phyloP scores from a whole-genome alignment of 2,113 vertebrate species.

The Mola mola region DNA sequence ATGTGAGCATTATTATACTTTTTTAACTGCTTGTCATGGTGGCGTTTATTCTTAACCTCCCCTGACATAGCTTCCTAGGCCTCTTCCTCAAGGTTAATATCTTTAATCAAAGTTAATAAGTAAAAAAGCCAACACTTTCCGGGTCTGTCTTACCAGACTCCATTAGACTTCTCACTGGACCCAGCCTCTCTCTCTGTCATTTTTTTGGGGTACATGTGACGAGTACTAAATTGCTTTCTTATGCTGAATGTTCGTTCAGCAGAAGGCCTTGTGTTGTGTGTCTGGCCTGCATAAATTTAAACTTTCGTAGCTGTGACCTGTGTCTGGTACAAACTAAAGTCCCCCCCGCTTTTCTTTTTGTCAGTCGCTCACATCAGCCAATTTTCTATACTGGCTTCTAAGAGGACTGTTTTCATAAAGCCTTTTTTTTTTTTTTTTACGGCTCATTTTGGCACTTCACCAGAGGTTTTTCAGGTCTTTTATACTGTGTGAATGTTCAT shows the following conservation, averaged over 20 bases:
- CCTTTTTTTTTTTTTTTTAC: slow-evolving; percentile 31
- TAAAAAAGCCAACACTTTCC: slow-evolving; percentile 65
- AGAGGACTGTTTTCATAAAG: slow-evolving; percentile 18
- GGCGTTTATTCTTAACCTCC: slow-evolving; percentile 76
- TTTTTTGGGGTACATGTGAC: slow-evolving; percentile 61
- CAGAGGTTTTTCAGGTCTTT: slow-evolving; percentile 27
- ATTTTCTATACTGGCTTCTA: slow-evolving; percentile 9
- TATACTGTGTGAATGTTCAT: slow-evolving; percentile 16
- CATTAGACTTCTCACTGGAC: slow-evolving; percentile 68
- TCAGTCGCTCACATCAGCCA: slow-evolving; percentile 14
- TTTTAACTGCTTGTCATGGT: slow-evolving; percentile 51
- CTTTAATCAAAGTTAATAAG: slow-evolving; percentile 76
- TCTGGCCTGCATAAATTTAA: slow-evolving; percentile 64
- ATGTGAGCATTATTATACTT: slow-evolving; percentile 29
- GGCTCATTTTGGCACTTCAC: slow-evolving; percentile 25
- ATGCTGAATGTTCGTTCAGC: slow-evolving; percentile 69
- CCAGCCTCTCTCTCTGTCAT: slow-evolving; percentile 46
- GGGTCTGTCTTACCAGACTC: slow-evolving; percentile 60
- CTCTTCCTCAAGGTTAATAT: slow-evolving; percentile 77
- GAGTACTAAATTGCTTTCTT: slow-evolving; percentile 81
- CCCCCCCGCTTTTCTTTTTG: slow-evolving; percentile 2
- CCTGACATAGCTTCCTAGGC: slow-evolving; percentile 67
- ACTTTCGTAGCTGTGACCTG: slow-evolving; percentile 17
- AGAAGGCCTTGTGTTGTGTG: slow-evolving; percentile 52
- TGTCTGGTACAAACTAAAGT: slow-evolving; percentile 25